These are phyloP conservation scores for Dendronephthya gigantea DNA, from an alignment of 64 coral and sea anemone genomes.

Conservation along the genomic window DNA sequence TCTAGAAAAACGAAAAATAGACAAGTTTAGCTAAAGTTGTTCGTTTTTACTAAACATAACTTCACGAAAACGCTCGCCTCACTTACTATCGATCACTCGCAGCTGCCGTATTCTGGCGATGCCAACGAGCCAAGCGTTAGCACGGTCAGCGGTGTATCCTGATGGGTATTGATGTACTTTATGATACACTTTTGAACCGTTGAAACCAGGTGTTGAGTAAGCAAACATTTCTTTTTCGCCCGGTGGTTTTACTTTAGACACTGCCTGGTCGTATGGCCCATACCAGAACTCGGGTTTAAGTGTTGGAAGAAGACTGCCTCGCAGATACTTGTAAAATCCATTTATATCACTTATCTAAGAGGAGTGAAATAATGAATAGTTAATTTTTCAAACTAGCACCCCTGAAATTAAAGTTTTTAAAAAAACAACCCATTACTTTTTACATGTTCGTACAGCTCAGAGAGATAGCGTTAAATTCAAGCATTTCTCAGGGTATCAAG, in stretches of 20 bases:
- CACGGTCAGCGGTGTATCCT: constrained; percentile 52
- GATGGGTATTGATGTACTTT: constrained; percentile 34
- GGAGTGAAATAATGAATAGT: too few species aligned
- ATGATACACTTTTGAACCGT: neutral
- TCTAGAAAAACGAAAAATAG: neutral
- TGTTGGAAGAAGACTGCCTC: constrained; percentile 42
- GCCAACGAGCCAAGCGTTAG: constrained; percentile 51
- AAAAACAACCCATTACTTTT: too few species aligned
- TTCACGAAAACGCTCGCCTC: neutral
- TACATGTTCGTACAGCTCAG: too few species aligned
- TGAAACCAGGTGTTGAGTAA: neutral
- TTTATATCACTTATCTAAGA: constrained; percentile 45
- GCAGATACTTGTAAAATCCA: constrained; percentile 42
- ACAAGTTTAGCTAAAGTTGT: neutral
- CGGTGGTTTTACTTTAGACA: constrained; percentile 40
- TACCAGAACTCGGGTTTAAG: constrained; percentile 72
- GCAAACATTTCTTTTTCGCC: constrained; percentile 1
- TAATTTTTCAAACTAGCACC: too few species aligned
- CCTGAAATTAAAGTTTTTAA: too few species aligned
- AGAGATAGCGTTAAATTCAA: too few species aligned
- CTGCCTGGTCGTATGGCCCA: constrained; percentile 48
- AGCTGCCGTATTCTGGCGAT: constrained; percentile 49
- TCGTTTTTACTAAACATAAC: too few species aligned
- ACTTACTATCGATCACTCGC: constrained; percentile 40
- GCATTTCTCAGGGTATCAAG: too few species aligned